These are phyloP conservation scores for Leucopsar rothschildi DNA, from an alignment of 2,113 vertebrate species.

Conservation along the genomic window DNA sequence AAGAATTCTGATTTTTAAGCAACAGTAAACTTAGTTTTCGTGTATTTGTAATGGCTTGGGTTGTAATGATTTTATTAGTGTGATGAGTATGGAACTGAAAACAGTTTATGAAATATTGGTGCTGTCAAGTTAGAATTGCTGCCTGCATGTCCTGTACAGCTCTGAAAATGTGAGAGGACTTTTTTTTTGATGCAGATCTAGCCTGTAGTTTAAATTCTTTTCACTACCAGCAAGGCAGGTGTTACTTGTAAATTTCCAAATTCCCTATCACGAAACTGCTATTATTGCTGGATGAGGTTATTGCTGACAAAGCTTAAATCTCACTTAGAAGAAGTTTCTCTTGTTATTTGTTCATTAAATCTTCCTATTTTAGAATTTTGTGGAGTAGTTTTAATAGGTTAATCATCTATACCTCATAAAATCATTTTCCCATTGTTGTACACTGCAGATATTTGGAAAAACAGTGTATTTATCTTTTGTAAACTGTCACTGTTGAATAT, in stretches of 20 bases:
- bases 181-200: background rate
- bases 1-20: background rate
- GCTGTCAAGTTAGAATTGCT: background rate
- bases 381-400: background rate
- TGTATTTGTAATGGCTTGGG: background rate
- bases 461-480: background rate
- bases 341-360: background rate
- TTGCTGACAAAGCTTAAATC: background rate
- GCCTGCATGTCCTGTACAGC: background rate
- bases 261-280: rapidly evolving
- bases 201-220: background rate
- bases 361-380: background rate
- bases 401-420: background rate
- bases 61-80: background rate
- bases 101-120: background rate
- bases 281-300: background rate
- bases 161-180: background rate
- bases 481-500: background rate
- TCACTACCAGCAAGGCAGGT: background rate
- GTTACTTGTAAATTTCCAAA: background rate
- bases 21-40: background rate
- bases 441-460: background rate
- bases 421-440: background rate
- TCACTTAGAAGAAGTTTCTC: background rate
- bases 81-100: background rate